Evolutionary conservation across 2,797 vertebrate species (phyloP), one percentile per base, ranked within the genome.

Genomic region (Myripristis murdjan): DNA sequence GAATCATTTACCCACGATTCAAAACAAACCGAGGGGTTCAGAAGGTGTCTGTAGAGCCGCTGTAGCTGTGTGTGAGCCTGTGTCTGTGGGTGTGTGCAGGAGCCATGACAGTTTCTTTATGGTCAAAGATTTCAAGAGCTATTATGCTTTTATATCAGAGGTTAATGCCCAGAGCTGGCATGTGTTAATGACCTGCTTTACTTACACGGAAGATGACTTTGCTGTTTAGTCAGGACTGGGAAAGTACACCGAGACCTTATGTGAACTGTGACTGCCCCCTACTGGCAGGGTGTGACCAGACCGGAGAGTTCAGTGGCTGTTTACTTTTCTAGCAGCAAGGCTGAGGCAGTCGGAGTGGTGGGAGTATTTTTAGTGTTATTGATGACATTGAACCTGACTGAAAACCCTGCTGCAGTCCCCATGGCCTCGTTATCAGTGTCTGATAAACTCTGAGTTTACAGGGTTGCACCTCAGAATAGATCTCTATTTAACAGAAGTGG

Each of bases 1-100:
- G 82, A 89, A 85, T 90, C 68, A 91, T 86, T 89, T 55, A 87
- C 63, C 69, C 41, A 54, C 63, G 61, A 80, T 55, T 82, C 64
- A 72, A 73, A 77, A 82, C 62, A 67, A 75, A 64, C 49, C 8
- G 1, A 2, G 31, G 12, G 31, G 3, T 49, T 62, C 51, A 64
- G 35, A 65, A 62, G 54, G 83, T 26, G 47, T 35, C 48, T 15
- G 12, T 60, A n/a, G 47, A 60, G 16, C 35, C 39, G 23, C 14
- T 39, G 43, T 53, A 12, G 41, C 2, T 28, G 26, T 28, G 26
- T 62, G 1, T 28, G 26, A 2, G 26, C 6, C 2, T 28, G 26
- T 2, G 26, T 28, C 2, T 2, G 26, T 28, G 26, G 26, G 26
- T 28, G 26, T 6, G 6, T 6, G 26, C 26, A 6, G 26, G 26